Evolutionary conservation across 2,888 invertebrate genomes (phyloP).

Genomic region (Cataglyphis albicans): DNA sequence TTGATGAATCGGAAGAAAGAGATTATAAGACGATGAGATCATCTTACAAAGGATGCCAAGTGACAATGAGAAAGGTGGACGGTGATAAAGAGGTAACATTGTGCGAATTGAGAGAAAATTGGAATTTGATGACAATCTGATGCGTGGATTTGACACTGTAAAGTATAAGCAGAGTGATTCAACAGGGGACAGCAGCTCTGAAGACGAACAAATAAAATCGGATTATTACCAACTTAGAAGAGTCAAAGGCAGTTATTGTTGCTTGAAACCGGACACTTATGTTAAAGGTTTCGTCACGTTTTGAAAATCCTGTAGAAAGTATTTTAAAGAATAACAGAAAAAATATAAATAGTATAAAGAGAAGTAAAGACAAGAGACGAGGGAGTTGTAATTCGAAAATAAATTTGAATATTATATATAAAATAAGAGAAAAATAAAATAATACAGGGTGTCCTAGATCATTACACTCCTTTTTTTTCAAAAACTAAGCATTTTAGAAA

Average conservation of each 20-base stretch:
- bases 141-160: slow-evolving; percentile 11
- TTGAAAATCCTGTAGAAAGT: not conserved
- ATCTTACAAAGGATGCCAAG: slow-evolving; percentile 53
- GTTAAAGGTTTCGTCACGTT: not conserved
- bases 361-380: not conserved
- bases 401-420: not conserved
- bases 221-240: slow-evolving; percentile 24
- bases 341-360: not conserved
- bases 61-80: slow-evolving; percentile 50
- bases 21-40: not conserved
- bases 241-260: slow-evolving; percentile 9
- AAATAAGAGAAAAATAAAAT: not conserved
- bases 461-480: too few relatives aligned
- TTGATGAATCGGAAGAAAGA: slow-evolving; percentile 43
- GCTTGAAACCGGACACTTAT: not conserved
- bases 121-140: not conserved
- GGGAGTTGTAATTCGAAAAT: not conserved
- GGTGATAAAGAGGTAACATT: slow-evolving; percentile 19
- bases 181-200: slow-evolving; percentile 63
- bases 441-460: too few relatives aligned
- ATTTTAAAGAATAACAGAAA: not conserved
- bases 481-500: too few relatives aligned
- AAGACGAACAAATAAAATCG: slow-evolving; percentile 54
- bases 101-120: not conserved
- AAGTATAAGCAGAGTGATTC: slow-evolving; percentile 48